Percentiles rank a stretch among this genome's conserved stretches.
These are phyloP conservation scores for Karalla daura DNA, from an alignment of 2,797 vertebrate genomes.

Conservation along the genomic window DNA sequence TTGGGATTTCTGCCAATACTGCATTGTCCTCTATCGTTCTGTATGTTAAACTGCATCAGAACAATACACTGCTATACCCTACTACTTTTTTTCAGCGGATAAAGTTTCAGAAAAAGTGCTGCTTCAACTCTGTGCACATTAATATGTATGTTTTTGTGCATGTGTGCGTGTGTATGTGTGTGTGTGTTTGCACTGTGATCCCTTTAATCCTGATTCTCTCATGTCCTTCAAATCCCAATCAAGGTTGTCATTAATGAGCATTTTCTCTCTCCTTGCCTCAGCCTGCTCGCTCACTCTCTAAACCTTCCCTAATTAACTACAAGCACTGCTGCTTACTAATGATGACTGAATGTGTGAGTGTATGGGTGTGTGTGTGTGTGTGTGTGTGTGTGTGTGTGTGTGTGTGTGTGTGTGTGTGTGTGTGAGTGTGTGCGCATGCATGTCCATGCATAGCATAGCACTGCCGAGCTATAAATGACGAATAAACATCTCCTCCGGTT, in stretches of 20 bases:
- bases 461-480: slow-evolving; percentile 28
- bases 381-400: background rate
- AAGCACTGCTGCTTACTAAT: slow-evolving; percentile 60
- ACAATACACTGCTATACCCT: background rate
- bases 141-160: background rate
- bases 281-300: slow-evolving; percentile 37
- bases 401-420: background rate
- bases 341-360: slow-evolving; percentile 19
- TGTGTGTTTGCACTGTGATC: slow-evolving; percentile 45
- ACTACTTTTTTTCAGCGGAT: background rate
- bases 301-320: slow-evolving; percentile 62
- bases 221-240: slow-evolving; percentile 73
- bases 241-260: slow-evolving; percentile 75
- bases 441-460: background rate
- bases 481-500: slow-evolving; percentile 31
- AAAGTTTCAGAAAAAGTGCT: slow-evolving; percentile 27
- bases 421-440: background rate
- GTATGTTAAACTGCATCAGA: background rate
- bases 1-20: background rate
- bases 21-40: background rate
- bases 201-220: slow-evolving; percentile 63
- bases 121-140: background rate
- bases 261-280: slow-evolving; percentile 42
- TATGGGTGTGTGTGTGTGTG: too few relatives aligned
- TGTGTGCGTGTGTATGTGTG: background rate